Conservation (phyloP, 2,113 vertebrate species). For the Atlantisia rogersi region DNA sequence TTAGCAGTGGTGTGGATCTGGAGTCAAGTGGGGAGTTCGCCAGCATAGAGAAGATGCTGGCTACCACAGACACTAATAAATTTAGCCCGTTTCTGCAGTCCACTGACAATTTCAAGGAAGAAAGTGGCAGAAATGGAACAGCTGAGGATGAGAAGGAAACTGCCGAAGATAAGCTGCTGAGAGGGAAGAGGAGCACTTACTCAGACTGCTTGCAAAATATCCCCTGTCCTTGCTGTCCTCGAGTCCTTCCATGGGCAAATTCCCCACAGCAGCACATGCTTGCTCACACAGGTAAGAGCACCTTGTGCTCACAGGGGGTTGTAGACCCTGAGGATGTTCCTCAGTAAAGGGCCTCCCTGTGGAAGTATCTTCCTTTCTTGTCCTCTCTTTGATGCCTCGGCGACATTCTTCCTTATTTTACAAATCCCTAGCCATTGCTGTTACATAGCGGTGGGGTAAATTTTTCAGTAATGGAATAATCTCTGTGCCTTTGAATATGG, state of each 20-base stretch:
- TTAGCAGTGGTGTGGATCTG: slow-evolving; percentile 80
- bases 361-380: not conserved
- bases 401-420: not conserved
- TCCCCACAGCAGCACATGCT: slow-evolving; percentile 96
- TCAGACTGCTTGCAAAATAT: slow-evolving; percentile 92
- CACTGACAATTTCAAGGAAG: slow-evolving; percentile 70
- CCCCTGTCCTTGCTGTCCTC: slow-evolving; percentile 91
- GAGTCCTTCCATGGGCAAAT: slow-evolving; percentile 93
- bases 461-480: not conserved
- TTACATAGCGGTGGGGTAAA: not conserved
- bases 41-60: slow-evolving; percentile 97
- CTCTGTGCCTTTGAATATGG: not conserved
- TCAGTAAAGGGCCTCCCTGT: rapidly evolving
- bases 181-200: slow-evolving; percentile 90
- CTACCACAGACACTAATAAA: slow-evolving; percentile 94
- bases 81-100: slow-evolving; percentile 92
- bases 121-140: slow-evolving; percentile 68
- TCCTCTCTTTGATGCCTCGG: not conserved
- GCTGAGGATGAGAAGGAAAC: slow-evolving; percentile 79
- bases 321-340: not conserved
- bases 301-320: not conserved
- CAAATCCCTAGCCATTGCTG: not conserved
- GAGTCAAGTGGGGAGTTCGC: slow-evolving; percentile 98
- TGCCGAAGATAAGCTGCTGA: slow-evolving; percentile 79
- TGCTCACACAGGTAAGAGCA: slow-evolving; percentile 90